These are phyloP conservation scores for Anguilla marmorata DNA, from an alignment of 2,797 vertebrate genomes.

Conservation along the genomic window DNA sequence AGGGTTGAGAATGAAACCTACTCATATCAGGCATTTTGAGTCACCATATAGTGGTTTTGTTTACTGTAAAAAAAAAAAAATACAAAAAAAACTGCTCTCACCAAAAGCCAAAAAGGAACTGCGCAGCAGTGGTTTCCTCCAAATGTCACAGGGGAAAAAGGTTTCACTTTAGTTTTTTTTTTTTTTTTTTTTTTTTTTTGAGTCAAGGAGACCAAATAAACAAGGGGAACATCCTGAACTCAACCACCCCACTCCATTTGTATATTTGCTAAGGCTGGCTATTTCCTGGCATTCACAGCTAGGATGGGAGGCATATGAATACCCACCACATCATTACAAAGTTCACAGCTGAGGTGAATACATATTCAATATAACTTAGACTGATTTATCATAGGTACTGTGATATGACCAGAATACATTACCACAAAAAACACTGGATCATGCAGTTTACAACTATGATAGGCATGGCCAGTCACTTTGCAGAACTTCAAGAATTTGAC, in stretches of 20 bases:
- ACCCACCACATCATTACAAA: constrained; percentile 4
- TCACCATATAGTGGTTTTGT: not conserved
- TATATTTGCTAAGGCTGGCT: constrained; percentile 49
- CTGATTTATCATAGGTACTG: not conserved
- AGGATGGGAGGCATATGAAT: not conserved
- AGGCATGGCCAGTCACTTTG: not conserved
- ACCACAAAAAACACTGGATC: not conserved
- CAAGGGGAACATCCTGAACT: not conserved
- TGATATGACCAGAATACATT: not conserved
- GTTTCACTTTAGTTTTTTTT: not conserved
- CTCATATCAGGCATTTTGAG: not conserved
- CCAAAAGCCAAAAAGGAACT: not conserved
- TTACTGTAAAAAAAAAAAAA: not conserved
- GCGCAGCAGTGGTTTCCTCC: constrained; percentile 3
- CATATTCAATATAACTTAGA: not conserved
- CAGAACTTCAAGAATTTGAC: not conserved
- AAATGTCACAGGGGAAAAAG: not conserved
- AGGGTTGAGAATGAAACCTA: not conserved
- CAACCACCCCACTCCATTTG: constrained; percentile 54
- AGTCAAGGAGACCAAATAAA: not conserved
- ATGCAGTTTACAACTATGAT: not conserved
- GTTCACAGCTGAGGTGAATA: not conserved
- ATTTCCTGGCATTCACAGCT: constrained; percentile 61
- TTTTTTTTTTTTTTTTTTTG: not conserved
- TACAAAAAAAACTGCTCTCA: not conserved